Base-by-base conservation (phyloP, 2,797 vertebrate genomes). In the Betta splendens region DNA sequence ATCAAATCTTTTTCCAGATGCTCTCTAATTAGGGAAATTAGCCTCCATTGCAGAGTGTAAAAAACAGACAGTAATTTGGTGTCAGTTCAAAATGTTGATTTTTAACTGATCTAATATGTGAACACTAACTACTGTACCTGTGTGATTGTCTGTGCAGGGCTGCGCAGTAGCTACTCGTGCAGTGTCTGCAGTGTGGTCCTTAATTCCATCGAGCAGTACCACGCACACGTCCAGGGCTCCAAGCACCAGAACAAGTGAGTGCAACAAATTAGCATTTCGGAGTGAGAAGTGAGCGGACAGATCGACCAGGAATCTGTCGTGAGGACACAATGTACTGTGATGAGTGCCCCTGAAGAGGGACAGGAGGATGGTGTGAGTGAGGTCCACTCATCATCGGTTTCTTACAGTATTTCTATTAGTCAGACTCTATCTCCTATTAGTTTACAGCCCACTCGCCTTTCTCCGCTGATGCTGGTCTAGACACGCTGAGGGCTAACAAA, bases 171-270 rank as follows among this genome's bases (percentile, higher is more conserved):
- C 80, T 94, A 93, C 75, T 93, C 93, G 15, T 94, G 93, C 86
- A 92, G 85, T 44, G 84, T 92, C 68, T 94, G 93, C 79, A 93
- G 90, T 29, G 91, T 94, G 81, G 88, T 93, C 43, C 91, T 94
- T 62, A 94, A 94, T 86, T 94, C 93, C 61, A 93, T 94, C 12
- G 93, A 94, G 77, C 93, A 94, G 89, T 94, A 93, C 83, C 90
- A 94, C 16, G 93, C 93, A 77, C 93, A 94, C 75, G 92, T 94
- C 79, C 92, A 94, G 89, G 93, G 93, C 69, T 94, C 91, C 80
- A 93, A 93, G 82, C 93, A 94, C 85, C 93, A 94, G 88, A 94
- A 92, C 89, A 94, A 94, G 93, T 94, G 63, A 85, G 87, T 85
- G 50, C 20, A 43, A 36, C 15, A 39, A 50, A 33, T 11, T 42